Evolutionary conservation across 2,888 invertebrate species (phyloP).

Genomic region (Philhelius pedissequus): DNA sequence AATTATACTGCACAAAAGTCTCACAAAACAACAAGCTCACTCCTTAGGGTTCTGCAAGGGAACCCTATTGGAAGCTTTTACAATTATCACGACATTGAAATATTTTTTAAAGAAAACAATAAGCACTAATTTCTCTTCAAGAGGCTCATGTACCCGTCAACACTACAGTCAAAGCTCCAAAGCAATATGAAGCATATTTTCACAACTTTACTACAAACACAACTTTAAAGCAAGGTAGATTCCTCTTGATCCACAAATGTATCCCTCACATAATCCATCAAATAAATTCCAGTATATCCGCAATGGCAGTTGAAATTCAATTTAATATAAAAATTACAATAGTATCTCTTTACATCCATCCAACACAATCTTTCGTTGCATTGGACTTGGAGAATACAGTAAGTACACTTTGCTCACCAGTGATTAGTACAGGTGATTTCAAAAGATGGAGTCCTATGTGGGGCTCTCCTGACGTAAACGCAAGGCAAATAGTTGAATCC

Average conservation of each 20-base stretch:
- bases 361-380: no score
- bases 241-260: no score
- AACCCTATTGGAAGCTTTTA: not conserved
- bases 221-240: no score
- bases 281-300: not conserved
- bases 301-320: conserved; percentile 8
- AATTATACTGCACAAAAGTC: not conserved
- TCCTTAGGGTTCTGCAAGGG: not conserved
- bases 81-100: not conserved
- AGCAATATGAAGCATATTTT: not conserved
- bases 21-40: not conserved
- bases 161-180: not conserved
- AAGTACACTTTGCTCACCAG: not conserved
- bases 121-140: conserved; percentile 55
- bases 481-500: no score
- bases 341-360: not conserved
- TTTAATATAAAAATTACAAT: not conserved
- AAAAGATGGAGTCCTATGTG: no score
- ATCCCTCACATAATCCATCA: conserved; percentile 9
- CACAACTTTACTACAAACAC: not conserved
- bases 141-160: conserved; percentile 35
- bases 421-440: no score
- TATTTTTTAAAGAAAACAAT: not conserved
- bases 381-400: not conserved
- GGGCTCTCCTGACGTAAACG: no score